Evolutionary conservation across 2,888 invertebrate genomes (phyloP).

Genomic region (Harpalus rufipes): DNA sequence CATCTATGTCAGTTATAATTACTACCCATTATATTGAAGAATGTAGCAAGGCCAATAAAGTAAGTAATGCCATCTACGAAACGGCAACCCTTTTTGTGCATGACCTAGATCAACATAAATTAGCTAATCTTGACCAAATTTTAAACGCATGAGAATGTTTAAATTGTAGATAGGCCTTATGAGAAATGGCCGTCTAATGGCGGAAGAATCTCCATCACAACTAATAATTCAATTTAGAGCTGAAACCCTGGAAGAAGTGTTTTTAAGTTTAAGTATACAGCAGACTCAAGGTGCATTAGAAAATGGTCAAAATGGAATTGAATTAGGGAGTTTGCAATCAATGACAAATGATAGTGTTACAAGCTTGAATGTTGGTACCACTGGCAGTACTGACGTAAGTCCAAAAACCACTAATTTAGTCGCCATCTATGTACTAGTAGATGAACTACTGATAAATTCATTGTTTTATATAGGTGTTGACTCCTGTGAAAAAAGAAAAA

Average conservation of each 20-base stretch:
- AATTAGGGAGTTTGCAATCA: constrained; percentile 55
- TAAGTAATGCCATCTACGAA: constrained; percentile 73
- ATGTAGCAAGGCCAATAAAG: constrained; percentile 88
- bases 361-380: constrained; percentile 51
- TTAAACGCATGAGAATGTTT: neutral
- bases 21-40: constrained; percentile 98
- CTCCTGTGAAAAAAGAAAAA: constrained; percentile 71
- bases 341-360: constrained; percentile 34
- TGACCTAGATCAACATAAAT: too few relatives aligned
- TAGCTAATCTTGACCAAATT: too few relatives aligned
- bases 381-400: constrained; percentile 69
- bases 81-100: too few relatives aligned
- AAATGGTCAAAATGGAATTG: constrained; percentile 67
- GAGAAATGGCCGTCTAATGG: constrained; percentile 90
- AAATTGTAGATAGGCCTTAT: constrained; percentile 90
- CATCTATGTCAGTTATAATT: constrained; percentile 90
- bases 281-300: constrained; percentile 77
- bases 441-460: too few relatives aligned
- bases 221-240: constrained; percentile 85
- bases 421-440: too few relatives aligned
- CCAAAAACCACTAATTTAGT: too few relatives aligned
- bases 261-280: constrained; percentile 86
- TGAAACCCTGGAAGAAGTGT: constrained; percentile 91
- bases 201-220: constrained; percentile 89
- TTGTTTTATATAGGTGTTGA: constrained; percentile 75